Evolutionary conservation across 2,888 invertebrate genomes (phyloP), one percentile per base, ranked within the genome.

Genomic region (Microctonus aethiopoides): DNA sequence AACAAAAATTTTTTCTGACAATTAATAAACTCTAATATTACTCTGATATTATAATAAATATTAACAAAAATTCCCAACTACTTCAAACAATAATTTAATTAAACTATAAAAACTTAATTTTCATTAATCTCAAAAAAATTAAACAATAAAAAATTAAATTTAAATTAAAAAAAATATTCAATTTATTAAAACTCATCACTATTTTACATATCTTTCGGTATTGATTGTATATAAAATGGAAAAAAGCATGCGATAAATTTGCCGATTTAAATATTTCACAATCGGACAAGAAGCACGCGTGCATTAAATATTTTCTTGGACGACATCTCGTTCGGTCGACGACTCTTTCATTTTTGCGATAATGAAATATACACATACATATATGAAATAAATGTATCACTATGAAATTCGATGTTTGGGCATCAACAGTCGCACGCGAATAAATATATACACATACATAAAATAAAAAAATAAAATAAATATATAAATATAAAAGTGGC

Each of bases 241-340:
- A 22, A 56, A n/a, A 39, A 7, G n/a, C n/a, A n/a, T n/a, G n/a
- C n/a, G 56, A 54, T 64, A 64, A 64, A 64, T 34, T 34, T 24
- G 32, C 52, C 6, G 51, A 32, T 63, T 32, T 65, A 20, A 26
- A 39, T 59, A 46, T 66, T 26, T 51, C 52, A 13, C 63, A n/a
- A 16, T 6, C 16, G 61, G 52, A 61, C 52, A 67, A 67, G 67
- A 52, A 67, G 67, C 67, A 61, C 67, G 60, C 36, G 67, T 46
- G 46, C 46, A 46, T 46, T 46, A n/a, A 16, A 5, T 7, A 7
- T 6, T 60, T 67, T 52, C 52, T 24, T 52, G 20, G 34, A 16
- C 52, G 60, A 41, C 52, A 61, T 67, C 60, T 46, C 67, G 67
- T 57, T 61, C 52, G 60, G 51, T 67, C 26, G 36, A 39, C 56